Base-by-base conservation (phyloP, 2,113 vertebrate genomes). In the Gobiocypris rarus region DNA sequence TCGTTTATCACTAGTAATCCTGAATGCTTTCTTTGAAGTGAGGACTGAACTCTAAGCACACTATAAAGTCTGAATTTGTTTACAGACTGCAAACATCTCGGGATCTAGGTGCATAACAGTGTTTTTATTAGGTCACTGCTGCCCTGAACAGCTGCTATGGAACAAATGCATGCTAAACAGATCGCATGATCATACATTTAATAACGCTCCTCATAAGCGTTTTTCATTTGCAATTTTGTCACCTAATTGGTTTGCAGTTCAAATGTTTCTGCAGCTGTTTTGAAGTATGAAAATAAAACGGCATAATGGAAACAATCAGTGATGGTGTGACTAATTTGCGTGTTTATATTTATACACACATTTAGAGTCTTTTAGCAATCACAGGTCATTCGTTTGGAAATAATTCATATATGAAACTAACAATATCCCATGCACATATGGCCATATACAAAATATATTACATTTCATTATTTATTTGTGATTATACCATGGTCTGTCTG, bases 181-280 rank as follows among this genome's bases (percentile, higher is more conserved):
- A 63, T 28, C 41, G 43, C 58, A 80, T 48, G 24, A 65, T 48
- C 17, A 65, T 28, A 50, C 17, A 41, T 61, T 9, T 61, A 65
- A 65, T 65, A 63, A 13, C 38, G 8, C 38, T 45, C 31, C 43
- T 74, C 43, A 31, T 80, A 63, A 63, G 43, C 3, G 17, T 1
- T 80, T 80, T 50, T 67, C 43, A 31, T 80, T 15, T 50, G 24
- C 59, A 50, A 0, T 59, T 45, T 63, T 43, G 38, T 59, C n/a
- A 9, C n/a, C 61, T 78, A 43, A 78, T 61, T 61, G 56, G 38
- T 43, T 43, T 28, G 56, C 38, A 78, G 76, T 43, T 78, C 38
- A 80, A 67, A 65, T 67, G 26, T 80, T 67, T 80, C 77, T n/a
- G 77, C 78, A 67, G 78, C 59, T 80, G 78, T 67, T 80, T 38